Base-by-base conservation (phyloP, 2,888 invertebrate genomes). In the Lasioglossum malachurum region DNA sequence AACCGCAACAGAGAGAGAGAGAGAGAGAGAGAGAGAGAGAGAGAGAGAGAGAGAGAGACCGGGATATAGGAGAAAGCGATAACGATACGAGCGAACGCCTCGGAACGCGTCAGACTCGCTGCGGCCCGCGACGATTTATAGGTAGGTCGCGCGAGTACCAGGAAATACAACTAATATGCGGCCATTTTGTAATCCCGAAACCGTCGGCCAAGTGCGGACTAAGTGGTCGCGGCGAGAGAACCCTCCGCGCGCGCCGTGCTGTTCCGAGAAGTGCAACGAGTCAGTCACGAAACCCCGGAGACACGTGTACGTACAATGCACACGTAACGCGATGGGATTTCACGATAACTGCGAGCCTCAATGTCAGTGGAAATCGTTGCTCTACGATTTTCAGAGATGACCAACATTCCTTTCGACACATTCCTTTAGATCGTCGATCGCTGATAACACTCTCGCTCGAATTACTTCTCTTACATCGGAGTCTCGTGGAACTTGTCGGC, bases 231-330 rank as follows among this genome's bases (percentile, higher is more conserved):
- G 81, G 75, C 53, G 87, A 82, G 82, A 86, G 86, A 44, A 44
- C 44, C 44, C 44, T 44, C 12, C 44, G 44, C 46, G 16, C 46
- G 16, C 46, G 46, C 16, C 16, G 16, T 16, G 46, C 46, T 16
- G 46, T 82, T 88, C 84, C 67, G 64, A 78, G 88, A 90, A 86
- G 78, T 75, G 80, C 85, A 85, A 57, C 84, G 53, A 77, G 81
- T 91, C 87, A 87, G 89, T 92, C 90, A 92, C 87, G 88, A 88
- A 90, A 75, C 69, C 76, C 82, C 60, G 64, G 79, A 80, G 83
- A 87, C 83, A 81, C 78, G 88, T 86, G 82, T 78, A 73, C 76
- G n/a, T 72, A 79, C 72, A 73, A 75, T 81, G 67, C 76, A 87
- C 84, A 83, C 71, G 78, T 71, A 85, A 67, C 80, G 14, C 75